Conservation (phyloP, 2,797 vertebrate genomes). For the Gymnopithys bicolor region DNA sequence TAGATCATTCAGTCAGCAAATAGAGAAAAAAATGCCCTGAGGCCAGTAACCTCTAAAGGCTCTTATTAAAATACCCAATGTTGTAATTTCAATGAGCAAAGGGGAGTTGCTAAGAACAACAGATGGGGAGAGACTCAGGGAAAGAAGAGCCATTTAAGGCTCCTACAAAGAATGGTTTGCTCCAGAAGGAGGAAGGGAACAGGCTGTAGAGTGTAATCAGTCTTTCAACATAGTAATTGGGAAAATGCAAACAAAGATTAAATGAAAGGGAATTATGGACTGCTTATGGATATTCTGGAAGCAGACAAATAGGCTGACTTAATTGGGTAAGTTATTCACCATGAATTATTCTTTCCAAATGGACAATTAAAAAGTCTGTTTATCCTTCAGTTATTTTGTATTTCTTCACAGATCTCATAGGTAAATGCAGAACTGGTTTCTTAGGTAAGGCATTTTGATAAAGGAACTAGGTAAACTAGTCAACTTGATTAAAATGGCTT, state of each 20-base stretch:
- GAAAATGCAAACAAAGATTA: slow-evolving; percentile 6
- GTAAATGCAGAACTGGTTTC: slow-evolving; percentile 41
- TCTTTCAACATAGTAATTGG: background rate
- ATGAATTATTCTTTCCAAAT: background rate
- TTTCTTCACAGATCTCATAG: slow-evolving; percentile 1
- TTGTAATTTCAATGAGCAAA: background rate
- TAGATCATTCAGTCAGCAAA: background rate
- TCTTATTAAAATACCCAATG: background rate
- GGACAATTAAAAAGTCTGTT: background rate
- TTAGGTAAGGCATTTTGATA: slow-evolving; percentile 65
- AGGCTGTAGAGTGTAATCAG: background rate
- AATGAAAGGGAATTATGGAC: background rate
- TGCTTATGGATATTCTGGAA: background rate
- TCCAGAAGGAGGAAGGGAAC: background rate
- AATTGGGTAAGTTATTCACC: slow-evolving; percentile 8
- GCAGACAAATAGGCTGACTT: background rate
- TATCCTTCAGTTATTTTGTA: background rate
- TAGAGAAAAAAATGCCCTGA: background rate
- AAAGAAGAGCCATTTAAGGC: background rate
- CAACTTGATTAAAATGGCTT: slow-evolving; percentile 68
- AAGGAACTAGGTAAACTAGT: slow-evolving; percentile 54
- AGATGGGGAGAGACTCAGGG: background rate
- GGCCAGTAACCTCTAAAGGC: background rate
- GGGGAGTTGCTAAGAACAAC: background rate
- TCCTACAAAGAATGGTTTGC: background rate